A percentile compares a stretch with the other conserved stretches of the same genome.
Conservation (phyloP, 1,140 invertebrate genomes). For the Zophobas atratus region DNA sequence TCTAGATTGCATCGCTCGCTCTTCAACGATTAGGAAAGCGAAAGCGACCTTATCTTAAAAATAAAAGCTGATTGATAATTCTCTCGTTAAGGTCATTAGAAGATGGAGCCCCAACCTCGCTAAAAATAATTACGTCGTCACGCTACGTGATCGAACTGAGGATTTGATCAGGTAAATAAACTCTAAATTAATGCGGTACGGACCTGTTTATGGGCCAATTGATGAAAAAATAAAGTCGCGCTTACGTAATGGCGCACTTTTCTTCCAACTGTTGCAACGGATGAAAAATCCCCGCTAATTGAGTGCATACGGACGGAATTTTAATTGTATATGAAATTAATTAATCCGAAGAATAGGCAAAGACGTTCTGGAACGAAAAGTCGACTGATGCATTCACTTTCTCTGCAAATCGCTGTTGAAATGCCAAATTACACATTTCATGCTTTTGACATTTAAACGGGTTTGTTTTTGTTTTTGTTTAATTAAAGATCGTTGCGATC, state of each 20-base stretch:
- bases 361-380: background rate
- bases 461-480: background rate
- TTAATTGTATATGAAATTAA: conserved; percentile 30
- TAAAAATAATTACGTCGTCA: conserved; percentile 6
- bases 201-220: conserved; percentile 32
- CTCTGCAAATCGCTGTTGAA: conserved; percentile 15
- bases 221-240: conserved; percentile 1
- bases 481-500: conserved; percentile 13
- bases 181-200: conserved; percentile 14
- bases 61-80: conserved; percentile 4
- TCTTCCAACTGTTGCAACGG: conserved; percentile 22
- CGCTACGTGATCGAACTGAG: conserved; percentile 24
- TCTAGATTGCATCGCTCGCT: conserved; percentile 4
- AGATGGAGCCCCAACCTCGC: background rate
- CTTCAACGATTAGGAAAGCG: conserved; percentile 17
- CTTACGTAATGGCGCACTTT: conserved; percentile 29
- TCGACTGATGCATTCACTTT: conserved; percentile 1
- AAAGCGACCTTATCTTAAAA: conserved; percentile 15
- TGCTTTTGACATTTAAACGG: conserved; percentile 22
- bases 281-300: conserved; percentile 21
- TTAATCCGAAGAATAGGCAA: conserved; percentile 5
- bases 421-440: conserved; percentile 28
- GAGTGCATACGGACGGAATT: conserved; percentile 21
- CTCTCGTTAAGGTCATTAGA: conserved; percentile 4
- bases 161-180: conserved; percentile 26